Conservation (phyloP, 2,888 invertebrate genomes). For the Drosophila austrosaltans region DNA sequence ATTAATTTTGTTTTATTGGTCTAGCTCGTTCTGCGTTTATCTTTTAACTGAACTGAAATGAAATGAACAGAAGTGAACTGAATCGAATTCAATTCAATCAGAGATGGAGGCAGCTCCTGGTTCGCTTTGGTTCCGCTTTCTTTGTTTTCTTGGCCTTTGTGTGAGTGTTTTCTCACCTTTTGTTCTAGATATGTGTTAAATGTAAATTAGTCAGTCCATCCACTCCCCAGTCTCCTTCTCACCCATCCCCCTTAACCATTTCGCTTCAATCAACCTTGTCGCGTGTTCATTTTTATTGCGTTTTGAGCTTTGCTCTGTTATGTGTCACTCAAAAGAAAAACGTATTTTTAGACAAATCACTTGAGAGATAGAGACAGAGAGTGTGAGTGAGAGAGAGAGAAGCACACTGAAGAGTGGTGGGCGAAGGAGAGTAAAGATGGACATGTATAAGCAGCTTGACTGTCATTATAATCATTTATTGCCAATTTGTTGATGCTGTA, state of each 20-base stretch:
- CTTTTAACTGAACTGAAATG: conserved; percentile 47
- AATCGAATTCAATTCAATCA: conserved; percentile 1
- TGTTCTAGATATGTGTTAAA: conserved; percentile 35
- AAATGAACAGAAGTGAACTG: conserved; percentile 17
- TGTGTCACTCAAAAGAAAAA: conserved; percentile 48
- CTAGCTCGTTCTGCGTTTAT: conserved; percentile 45
- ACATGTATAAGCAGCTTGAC: conserved; percentile 19
- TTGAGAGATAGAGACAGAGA: conserved; percentile 23
- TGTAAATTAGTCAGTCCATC: conserved; percentile 32
- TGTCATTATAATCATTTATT: conserved; percentile 55
- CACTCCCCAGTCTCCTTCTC: conserved; percentile 10
- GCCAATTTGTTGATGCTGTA: conserved; percentile 40
- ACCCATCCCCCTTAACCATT: not conserved
- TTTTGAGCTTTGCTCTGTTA: conserved; percentile 44
- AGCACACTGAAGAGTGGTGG: not conserved
- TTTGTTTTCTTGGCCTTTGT: conserved; percentile 54
- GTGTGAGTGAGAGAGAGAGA: not conserved
- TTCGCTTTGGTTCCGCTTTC: not conserved
- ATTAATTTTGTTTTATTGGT: conserved; percentile 42
- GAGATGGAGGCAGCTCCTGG: conserved; percentile 26
- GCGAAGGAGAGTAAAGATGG: not conserved
- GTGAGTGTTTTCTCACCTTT: conserved; percentile 53
- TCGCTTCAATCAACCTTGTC: conserved; percentile 63
- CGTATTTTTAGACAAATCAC: conserved; percentile 64
- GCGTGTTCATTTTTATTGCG: conserved; percentile 72